Evolutionary conservation across 2,888 invertebrate genomes (phyloP).

Genomic region (Caenorhabditis macrosperma): DNA sequence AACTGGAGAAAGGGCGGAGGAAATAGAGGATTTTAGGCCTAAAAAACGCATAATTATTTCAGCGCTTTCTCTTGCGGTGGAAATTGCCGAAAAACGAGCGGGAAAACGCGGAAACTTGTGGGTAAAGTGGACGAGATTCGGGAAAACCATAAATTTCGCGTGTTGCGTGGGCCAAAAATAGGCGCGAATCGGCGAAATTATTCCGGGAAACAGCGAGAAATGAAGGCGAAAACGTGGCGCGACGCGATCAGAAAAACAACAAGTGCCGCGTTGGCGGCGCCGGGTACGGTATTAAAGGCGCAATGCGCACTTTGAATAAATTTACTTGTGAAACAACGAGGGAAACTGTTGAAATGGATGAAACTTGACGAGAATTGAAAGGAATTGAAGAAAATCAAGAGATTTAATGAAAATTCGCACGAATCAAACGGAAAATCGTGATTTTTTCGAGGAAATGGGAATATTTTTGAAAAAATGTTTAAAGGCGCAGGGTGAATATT

Average conservation of each 20-base stretch:
- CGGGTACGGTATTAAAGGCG: slow-evolving; percentile 34
- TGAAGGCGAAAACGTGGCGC: not conserved
- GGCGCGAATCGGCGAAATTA: not conserved
- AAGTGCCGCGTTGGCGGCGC: slow-evolving; percentile 19
- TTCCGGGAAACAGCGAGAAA: not conserved
- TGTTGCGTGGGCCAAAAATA: not conserved
- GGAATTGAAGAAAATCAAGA: not conserved
- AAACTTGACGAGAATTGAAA: not conserved
- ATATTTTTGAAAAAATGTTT: not conserved
- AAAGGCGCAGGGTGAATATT: not conserved
- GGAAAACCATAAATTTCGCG: not conserved
- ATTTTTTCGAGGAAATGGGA: not conserved
- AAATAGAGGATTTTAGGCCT: slow-evolving; percentile 1
- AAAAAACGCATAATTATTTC: too few species aligned
- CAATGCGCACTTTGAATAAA: not conserved
- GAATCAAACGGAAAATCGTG: not conserved
- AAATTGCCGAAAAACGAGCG: not conserved
- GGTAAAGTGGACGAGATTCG: slow-evolving; percentile 1
- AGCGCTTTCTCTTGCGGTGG: too few species aligned
- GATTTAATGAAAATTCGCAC: not conserved
- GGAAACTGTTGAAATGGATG: not conserved
- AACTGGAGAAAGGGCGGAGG: not conserved
- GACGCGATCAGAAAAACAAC: not conserved
- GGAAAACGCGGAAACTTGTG: not conserved
- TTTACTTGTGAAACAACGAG: too few species aligned